A percentile compares a stretch with the other conserved stretches of the same genome.
These are phyloP conservation scores for Zaprionus nigranus DNA, from an alignment of 1,140 invertebrate genomes.

Conservation along the genomic window DNA sequence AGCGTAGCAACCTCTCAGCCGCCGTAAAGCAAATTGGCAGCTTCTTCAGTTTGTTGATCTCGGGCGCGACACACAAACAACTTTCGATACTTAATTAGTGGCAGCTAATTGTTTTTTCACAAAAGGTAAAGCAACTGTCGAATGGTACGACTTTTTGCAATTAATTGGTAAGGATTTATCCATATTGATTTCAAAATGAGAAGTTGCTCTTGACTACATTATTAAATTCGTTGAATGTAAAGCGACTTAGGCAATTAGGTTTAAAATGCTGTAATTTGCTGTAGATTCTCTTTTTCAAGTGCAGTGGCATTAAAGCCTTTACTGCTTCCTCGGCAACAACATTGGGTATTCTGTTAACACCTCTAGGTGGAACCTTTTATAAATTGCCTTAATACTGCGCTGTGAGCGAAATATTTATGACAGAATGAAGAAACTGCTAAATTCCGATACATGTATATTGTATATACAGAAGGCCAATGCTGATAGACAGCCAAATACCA, in stretches of 20 bases:
- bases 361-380: not conserved
- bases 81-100: not conserved
- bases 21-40: not conserved
- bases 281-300: too few relatives aligned
- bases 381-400: too few relatives aligned
- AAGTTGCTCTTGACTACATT: not conserved
- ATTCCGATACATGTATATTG: not conserved
- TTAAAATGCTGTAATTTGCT: not conserved
- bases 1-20: not conserved
- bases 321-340: too few relatives aligned
- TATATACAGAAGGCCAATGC: not conserved
- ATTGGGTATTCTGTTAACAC: not conserved
- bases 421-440: not conserved
- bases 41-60: not conserved
- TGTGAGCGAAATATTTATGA: not conserved
- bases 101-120: not conserved
- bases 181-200: not conserved
- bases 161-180: not conserved
- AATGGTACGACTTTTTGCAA: not conserved
- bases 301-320: not conserved
- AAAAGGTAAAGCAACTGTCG: not conserved
- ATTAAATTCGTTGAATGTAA: not conserved
- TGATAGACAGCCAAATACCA: not conserved
- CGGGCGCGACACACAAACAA: not conserved
- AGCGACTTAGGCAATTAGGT: not conserved